Evolutionary conservation across 1,140 invertebrate genomes (phyloP).

Genomic region (Pseudomyrmex gracilis): DNA sequence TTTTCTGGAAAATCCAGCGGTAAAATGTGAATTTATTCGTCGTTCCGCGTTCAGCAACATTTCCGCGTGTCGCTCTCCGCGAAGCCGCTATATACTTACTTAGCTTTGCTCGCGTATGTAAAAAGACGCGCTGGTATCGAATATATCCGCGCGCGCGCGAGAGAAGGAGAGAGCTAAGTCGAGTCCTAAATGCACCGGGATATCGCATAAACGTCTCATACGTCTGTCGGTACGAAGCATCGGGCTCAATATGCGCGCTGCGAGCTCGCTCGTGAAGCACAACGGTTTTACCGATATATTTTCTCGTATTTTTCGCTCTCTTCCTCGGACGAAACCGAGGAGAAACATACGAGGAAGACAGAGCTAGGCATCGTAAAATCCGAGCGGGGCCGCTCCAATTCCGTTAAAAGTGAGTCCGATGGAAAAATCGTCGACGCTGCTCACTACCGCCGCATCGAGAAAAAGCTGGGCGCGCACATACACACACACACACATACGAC

Average conservation of each 20-base stretch:
- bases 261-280: neutral
- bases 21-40: neutral
- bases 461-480: too few relatives aligned
- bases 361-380: slow-evolving; percentile 58
- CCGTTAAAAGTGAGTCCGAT: slow-evolving; percentile 61
- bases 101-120: neutral
- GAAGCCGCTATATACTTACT: neutral
- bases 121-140: slow-evolving; percentile 25
- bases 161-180: slow-evolving; percentile 28
- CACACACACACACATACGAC: neutral
- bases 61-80: neutral
- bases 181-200: slow-evolving; percentile 50
- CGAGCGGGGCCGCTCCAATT: slow-evolving; percentile 52
- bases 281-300: slow-evolving; percentile 44
- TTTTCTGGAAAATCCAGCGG: neutral
- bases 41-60: neutral
- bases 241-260: slow-evolving; percentile 21
- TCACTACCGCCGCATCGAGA: slow-evolving; percentile 21
- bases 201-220: slow-evolving; percentile 67
- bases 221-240: slow-evolving; percentile 23
- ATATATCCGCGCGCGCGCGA: neutral
- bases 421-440: slow-evolving; percentile 51
- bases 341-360: slow-evolving; percentile 7
- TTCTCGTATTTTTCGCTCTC: slow-evolving; percentile 46
- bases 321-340: neutral